Conservation (phyloP, 2,797 vertebrate species). For the Podargus strigoides region DNA sequence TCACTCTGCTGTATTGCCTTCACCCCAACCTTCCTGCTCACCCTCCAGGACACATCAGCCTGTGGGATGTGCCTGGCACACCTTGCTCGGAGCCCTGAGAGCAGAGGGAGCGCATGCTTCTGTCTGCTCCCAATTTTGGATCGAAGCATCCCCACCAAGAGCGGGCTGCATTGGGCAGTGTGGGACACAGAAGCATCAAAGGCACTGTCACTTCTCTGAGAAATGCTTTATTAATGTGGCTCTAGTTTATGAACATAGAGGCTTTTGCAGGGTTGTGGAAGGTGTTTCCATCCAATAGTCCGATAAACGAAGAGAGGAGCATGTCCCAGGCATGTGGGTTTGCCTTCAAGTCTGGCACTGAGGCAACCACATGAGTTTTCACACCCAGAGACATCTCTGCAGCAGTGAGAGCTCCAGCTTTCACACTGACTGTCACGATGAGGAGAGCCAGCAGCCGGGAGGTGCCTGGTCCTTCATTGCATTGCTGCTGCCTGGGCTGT, state of each 20-base stretch:
- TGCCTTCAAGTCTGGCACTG: background rate
- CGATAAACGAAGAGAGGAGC: background rate
- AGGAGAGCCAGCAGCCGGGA: background rate
- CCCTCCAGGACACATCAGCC: background rate
- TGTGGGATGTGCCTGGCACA: background rate
- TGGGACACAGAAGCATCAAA: background rate
- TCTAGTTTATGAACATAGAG: background rate
- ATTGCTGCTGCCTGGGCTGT: background rate
- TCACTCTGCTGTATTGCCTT: background rate
- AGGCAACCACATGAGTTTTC: background rate
- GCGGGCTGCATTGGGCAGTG: background rate
- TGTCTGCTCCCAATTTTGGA: background rate
- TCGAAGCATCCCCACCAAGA: background rate
- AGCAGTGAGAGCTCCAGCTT: background rate
- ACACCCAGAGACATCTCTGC: background rate
- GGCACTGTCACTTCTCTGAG: background rate
- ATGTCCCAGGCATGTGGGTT: background rate
- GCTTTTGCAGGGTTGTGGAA: background rate
- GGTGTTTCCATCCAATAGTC: background rate
- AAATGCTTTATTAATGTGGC: background rate
- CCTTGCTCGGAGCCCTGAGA: fast-evolving
- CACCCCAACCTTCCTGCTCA: background rate
- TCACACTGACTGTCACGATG: fast-evolving
- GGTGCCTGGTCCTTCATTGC: background rate
- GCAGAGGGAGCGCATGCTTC: background rate